A percentile compares a stretch with the other conserved stretches of the same genome.
Evolutionary conservation across 2,797 vertebrate genomes (phyloP).

Genomic region (Vipera ursinii): DNA sequence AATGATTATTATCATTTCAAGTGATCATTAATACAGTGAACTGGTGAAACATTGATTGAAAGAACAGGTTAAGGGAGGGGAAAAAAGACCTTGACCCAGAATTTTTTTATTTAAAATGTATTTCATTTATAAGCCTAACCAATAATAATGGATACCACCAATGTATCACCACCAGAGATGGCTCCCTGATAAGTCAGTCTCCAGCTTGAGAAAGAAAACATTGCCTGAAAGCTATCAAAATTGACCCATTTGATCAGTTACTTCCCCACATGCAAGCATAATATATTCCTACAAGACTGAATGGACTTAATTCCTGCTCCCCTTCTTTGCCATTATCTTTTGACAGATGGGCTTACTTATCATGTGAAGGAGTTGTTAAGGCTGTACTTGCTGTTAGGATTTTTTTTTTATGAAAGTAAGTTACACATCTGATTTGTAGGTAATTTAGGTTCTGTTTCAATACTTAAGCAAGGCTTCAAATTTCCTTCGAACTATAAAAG

Average conservation of each 20-base stretch:
- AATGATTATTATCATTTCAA: accelerated
- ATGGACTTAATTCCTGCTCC: neutral
- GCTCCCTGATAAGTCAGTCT: neutral
- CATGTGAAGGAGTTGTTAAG: neutral
- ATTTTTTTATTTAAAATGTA: neutral
- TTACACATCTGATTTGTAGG: neutral
- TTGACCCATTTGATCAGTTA: neutral
- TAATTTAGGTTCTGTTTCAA: neutral
- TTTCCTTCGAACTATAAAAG: neutral
- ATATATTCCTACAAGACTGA: neutral
- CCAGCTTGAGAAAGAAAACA: neutral
- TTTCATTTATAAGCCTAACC: neutral
- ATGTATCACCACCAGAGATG: neutral
- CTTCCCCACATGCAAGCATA: neutral
- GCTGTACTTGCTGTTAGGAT: constrained; percentile 3
- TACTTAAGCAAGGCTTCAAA: constrained; percentile 42
- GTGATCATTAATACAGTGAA: accelerated
- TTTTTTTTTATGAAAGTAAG: constrained; percentile 34
- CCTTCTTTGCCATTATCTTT: neutral
- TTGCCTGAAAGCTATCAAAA: neutral
- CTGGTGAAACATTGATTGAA: neutral
- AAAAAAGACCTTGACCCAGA: neutral
- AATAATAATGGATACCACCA: neutral
- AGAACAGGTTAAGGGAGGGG: neutral
- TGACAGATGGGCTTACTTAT: neutral